These are phyloP conservation scores for Parnassius apollo DNA, from an alignment of 2,888 invertebrate species.

Conservation along the genomic window DNA sequence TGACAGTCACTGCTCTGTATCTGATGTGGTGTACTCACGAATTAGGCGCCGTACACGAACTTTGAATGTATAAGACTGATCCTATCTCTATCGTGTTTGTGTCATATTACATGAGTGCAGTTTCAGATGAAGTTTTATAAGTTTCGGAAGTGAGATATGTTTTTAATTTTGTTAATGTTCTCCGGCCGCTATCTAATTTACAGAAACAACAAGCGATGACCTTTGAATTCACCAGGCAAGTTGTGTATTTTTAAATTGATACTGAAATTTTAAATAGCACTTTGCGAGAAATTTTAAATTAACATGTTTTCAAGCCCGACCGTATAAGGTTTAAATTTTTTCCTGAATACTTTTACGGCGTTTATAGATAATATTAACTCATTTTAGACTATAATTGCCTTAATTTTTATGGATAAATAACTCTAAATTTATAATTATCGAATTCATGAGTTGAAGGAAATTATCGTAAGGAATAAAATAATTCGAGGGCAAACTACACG, in stretches of 20 bases:
- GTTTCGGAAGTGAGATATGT: slow-evolving; percentile 48
- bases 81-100: slow-evolving; percentile 29
- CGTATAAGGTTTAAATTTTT: not conserved
- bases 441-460: too few relatives aligned
- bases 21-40: not conserved
- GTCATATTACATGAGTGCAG: slow-evolving; percentile 38
- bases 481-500: too few relatives aligned
- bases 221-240: slow-evolving; percentile 71
- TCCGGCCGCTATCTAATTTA: slow-evolving; percentile 50
- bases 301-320: slow-evolving; percentile 5
- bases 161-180: slow-evolving; percentile 42
- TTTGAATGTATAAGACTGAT: slow-evolving; percentile 1
- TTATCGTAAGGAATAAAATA: too few relatives aligned
- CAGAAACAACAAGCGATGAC: slow-evolving; percentile 65
- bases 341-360: too few relatives aligned
- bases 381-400: too few relatives aligned
- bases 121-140: slow-evolving; percentile 41
- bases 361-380: too few relatives aligned
- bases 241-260: slow-evolving; percentile 67
- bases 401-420: too few relatives aligned
- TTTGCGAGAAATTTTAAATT: slow-evolving; percentile 7
- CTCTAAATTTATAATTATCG: too few relatives aligned
- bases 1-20: slow-evolving; percentile 56
- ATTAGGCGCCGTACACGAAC: not conserved
- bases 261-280: slow-evolving; percentile 9